Evolutionary conservation across 1,140 invertebrate genomes (phyloP).

Genomic region (Macrobrachium rosenbergii): DNA sequence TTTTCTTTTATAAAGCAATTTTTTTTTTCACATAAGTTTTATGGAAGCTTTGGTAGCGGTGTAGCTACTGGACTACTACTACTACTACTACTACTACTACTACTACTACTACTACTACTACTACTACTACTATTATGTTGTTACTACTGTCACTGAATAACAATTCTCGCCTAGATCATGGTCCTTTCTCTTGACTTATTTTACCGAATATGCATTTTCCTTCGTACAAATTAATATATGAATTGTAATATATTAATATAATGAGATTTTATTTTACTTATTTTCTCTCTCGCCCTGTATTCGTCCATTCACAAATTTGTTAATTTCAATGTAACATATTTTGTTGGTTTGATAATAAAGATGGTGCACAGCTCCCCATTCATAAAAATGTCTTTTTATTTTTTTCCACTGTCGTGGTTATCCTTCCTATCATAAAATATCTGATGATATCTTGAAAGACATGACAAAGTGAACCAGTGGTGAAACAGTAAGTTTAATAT

Average conservation of each 20-base stretch:
- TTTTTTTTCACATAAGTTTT: too few species aligned
- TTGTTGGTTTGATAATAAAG: constrained; percentile 57
- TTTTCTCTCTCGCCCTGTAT: background rate
- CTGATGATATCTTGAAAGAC: too few species aligned
- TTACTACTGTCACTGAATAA: background rate
- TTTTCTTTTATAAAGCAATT: too few species aligned
- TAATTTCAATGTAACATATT: constrained; percentile 49
- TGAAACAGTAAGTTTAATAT: too few species aligned
- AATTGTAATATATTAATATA: constrained; percentile 60
- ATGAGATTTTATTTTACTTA: constrained; percentile 38
- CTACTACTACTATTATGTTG: background rate
- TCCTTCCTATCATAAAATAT: too few species aligned
- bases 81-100: too few species aligned
- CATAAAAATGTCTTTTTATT: background rate
- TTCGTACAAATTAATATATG: constrained; percentile 63
- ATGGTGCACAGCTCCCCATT: constrained; percentile 31
- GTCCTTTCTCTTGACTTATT: background rate
- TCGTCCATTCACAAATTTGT: background rate
- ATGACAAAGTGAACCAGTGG: too few species aligned
- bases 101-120: too few species aligned
- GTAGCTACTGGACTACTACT: too few species aligned
- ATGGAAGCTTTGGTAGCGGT: too few species aligned
- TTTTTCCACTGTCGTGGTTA: background rate
- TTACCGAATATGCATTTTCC: constrained; percentile 52
- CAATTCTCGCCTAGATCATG: too few species aligned